These are phyloP conservation scores for Drosophila percnosoma DNA, from an alignment of 2,888 invertebrate genomes.

Conservation along the genomic window DNA sequence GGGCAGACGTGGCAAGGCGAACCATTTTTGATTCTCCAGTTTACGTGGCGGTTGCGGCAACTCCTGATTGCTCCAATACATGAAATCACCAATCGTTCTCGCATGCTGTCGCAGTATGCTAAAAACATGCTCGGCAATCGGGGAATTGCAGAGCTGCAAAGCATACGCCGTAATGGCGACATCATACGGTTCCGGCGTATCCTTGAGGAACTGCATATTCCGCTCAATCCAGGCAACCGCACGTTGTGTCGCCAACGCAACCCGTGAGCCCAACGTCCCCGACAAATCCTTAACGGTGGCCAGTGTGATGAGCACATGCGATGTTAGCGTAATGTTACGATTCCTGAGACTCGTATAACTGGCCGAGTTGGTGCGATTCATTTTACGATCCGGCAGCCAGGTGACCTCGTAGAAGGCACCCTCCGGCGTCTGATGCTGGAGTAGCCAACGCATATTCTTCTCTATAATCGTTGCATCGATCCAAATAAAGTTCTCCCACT, in stretches of 20 bases:
- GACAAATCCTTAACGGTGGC: slow-evolving; percentile 93
- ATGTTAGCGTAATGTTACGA: slow-evolving; percentile 95
- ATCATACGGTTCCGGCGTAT: slow-evolving; percentile 91
- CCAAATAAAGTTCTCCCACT: slow-evolving; percentile 98
- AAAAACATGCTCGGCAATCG: slow-evolving; percentile 94
- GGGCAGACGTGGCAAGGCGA: slow-evolving; percentile 93
- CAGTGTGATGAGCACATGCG: slow-evolving; percentile 95
- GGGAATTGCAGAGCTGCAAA: slow-evolving; percentile 92
- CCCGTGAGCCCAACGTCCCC: slow-evolving; percentile 90
- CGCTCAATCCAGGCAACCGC: slow-evolving; percentile 93
- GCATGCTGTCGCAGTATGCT: slow-evolving; percentile 89
- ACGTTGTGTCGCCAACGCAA: slow-evolving; percentile 90
- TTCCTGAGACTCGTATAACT: slow-evolving; percentile 86
- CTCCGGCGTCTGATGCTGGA: slow-evolving; percentile 92
- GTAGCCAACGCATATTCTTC: slow-evolving; percentile 93
- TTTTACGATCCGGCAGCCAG: slow-evolving; percentile 94
- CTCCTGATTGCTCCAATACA: slow-evolving; percentile 93
- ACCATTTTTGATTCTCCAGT: slow-evolving; percentile 96
- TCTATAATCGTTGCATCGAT: slow-evolving; percentile 95
- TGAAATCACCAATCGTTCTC: slow-evolving; percentile 90
- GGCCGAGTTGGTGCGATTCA: slow-evolving; percentile 88
- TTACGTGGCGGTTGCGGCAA: slow-evolving; percentile 93
- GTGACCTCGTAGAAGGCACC: slow-evolving; percentile 96
- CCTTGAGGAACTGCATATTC: slow-evolving; percentile 90
- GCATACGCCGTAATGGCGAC: slow-evolving; percentile 96